Evolutionary conservation across 1,140 invertebrate species (phyloP), one percentile per base, ranked within the genome.

Genomic region (Aphaenogaster ashmeadi): DNA sequence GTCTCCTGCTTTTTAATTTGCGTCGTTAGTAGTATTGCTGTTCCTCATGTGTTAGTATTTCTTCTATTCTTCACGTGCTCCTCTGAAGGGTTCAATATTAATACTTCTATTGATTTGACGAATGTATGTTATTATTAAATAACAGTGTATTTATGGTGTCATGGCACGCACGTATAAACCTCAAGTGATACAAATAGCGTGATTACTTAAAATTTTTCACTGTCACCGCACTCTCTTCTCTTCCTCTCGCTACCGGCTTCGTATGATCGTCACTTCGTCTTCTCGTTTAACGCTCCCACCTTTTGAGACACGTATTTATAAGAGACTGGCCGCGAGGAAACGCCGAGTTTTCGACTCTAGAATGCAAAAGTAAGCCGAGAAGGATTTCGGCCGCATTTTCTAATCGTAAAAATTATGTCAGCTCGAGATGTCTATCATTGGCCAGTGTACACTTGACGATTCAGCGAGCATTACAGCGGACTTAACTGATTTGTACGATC

Each of bases 401-500:
- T 67, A 80, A 69, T 60, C 18, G 18, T 27, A 44, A 81, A 54
- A 13, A 15, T 44, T 60, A 66, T 38, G 41, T 27, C 79, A 33
- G 6, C 15, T 71, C 21, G 4, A 67, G 47, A 80, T 80, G 38
- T 50, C 41, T 75, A 50, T 84, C 41, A 38, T 21, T 58, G 18
- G 2, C 9, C 8, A n/a, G 9, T 21, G 38, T 18, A 21, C 38
- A 8, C 21, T 74, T 41, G 41, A 33, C n/a, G 18, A 41, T 62
- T 62, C 50, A 56, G 38, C 38, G 67, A 83, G 41, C 21, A 84
- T 74, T 84, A 74, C 54, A 8, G 15, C 50, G 52, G 18, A 56
- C 50, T 60, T 72, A 71, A 74, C 80, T 33, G 54, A 0, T 74
- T 83, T 8, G 41, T 62, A 75, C 33, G 54, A 84, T 84, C 54